Conservation (phyloP, 2,113 vertebrate species). For the Progne subis region DNA sequence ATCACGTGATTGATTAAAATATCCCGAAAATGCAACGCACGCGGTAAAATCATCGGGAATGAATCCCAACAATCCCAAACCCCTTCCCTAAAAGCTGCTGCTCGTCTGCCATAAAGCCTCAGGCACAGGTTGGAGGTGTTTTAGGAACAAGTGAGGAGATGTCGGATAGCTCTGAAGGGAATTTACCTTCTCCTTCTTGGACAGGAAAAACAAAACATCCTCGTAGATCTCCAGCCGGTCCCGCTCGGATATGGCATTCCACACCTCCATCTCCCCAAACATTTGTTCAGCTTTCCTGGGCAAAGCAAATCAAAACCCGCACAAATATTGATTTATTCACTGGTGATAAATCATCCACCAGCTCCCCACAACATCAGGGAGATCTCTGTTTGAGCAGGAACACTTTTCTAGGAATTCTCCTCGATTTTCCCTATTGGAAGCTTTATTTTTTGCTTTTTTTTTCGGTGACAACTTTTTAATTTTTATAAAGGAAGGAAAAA, state of each 20-base stretch:
- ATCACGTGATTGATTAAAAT: rapidly evolving
- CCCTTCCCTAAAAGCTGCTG: background rate
- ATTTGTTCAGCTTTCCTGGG: background rate
- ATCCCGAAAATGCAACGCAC: rapidly evolving
- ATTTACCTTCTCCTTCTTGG: slow-evolving; percentile 2
- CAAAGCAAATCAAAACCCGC: rapidly evolving
- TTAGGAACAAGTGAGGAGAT: background rate
- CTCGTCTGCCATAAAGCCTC: background rate
- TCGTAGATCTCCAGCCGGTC: background rate
- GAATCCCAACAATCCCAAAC: background rate
- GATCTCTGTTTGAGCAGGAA: background rate
- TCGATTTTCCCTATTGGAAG: background rate
- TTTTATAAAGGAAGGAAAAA: background rate
- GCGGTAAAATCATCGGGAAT: background rate
- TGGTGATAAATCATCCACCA: rapidly evolving
- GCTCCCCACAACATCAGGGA: rapidly evolving
- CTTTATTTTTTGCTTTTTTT: too few species aligned
- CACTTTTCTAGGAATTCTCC: rapidly evolving
- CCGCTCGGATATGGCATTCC: background rate
- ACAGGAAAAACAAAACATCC: background rate
- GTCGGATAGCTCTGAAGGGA: rapidly evolving
- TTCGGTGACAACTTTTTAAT: rapidly evolving
- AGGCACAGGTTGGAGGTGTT: rapidly evolving
- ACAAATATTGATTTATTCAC: rapidly evolving
- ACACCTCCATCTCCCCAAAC: slow-evolving; percentile 6